Base-by-base conservation (phyloP, 2,888 invertebrate species). In the Leptogaster cylindrica region DNA sequence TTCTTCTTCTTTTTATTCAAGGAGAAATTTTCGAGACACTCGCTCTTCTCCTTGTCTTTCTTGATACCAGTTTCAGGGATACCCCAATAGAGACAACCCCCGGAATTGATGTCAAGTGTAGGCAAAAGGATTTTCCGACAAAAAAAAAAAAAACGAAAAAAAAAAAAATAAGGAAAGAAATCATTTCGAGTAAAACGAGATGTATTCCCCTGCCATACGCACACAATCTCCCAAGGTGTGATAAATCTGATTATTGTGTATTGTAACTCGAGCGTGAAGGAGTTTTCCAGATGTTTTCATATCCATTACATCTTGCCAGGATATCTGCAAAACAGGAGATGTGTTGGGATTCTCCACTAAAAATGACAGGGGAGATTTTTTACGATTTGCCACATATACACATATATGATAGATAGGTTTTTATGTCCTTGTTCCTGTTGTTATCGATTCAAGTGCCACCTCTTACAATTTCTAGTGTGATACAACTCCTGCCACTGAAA, bases 221-320 rank as follows among this genome's bases (percentile, higher is more conserved):
- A 25, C 25, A 16, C 46, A 25, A 12, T 46, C 36, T 39, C 20
- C 39, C 39, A 36, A 25, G 55, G 27, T 20, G 39, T 55, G 55
- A 55, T 25, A 55, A 55, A 55, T 39, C 55, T 55, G 55, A 55
- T 55, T 55, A 55, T 55, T 36, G 18, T 55, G 55, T 36, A 36
- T 55, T 55, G 36, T 23, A 36, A 20, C 55, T 55, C 55, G 25
- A 55, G 39, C 55, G 23, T 55, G 23, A 55, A 36, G 18, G 39
- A 39, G 39, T 36, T 55, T 55, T 55, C 55, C 55, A 55, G 39
- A 55, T 55, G 55, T 55, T 55, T 55, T 55, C 55, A 36, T 55
- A 55, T 55, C 55, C 55, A 55, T 55, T 55, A 36, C 36, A 20
- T 16, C 8, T 23, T 20, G 31, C 14, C 48, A 31, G n/a, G 41